Evolutionary conservation across 2,888 invertebrate species (phyloP).

Genomic region (Cephonodes hylas): DNA sequence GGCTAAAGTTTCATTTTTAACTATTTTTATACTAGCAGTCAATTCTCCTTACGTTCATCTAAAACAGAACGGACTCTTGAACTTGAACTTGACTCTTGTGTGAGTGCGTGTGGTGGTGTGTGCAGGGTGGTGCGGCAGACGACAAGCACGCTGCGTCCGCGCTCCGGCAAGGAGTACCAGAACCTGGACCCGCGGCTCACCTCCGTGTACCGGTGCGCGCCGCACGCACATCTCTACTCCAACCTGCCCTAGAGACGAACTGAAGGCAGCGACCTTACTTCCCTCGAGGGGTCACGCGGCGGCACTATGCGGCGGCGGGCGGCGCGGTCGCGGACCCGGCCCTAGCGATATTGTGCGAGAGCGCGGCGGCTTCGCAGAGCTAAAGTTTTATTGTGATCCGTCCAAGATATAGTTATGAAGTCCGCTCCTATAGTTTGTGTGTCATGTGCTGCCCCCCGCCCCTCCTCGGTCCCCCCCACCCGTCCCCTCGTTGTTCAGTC

Average conservation of each 20-base stretch:
- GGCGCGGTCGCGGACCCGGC: neutral
- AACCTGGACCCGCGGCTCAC: conserved; percentile 60
- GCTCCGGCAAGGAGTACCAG: conserved; percentile 92
- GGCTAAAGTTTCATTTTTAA: neutral
- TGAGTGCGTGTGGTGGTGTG: conserved; percentile 4
- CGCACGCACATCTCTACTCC: conserved; percentile 36
- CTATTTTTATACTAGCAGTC: neutral
- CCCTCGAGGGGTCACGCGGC: neutral
- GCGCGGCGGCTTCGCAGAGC: neutral
- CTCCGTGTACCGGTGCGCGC: conserved; percentile 24
- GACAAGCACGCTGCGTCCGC: conserved; percentile 87
- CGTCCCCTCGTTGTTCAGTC: neutral
- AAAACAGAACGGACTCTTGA: neutral
- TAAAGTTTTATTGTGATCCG: conserved; percentile 53
- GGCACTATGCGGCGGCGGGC: neutral
- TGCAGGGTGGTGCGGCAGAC: conserved; percentile 57
- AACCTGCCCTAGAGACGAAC: conserved; percentile 40
- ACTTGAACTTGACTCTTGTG: too few species aligned
- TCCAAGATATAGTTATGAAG: conserved; percentile 36
- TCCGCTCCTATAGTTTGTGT: neutral
- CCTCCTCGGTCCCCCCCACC: neutral
- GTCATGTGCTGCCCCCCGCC: neutral
- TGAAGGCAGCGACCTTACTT: neutral
- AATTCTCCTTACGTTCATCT: neutral
- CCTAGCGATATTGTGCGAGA: neutral